phyloP scores from a whole-genome alignment of 1,140 invertebrate species.

The Hycleus phaleratus region DNA sequence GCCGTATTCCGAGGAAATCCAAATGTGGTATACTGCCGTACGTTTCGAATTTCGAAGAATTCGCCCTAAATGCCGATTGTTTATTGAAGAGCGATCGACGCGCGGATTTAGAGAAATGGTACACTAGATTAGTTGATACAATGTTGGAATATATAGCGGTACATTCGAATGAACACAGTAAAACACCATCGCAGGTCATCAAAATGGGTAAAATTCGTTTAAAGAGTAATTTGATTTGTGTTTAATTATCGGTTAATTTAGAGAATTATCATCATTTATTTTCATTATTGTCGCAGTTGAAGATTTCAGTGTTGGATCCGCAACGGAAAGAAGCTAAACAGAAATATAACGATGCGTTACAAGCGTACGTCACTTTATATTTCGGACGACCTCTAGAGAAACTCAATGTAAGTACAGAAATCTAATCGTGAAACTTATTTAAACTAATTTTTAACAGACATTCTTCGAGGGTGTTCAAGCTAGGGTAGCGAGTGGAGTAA shows the following conservation, averaged over 20 bases:
- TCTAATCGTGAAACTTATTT: neutral
- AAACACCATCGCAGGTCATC: slow-evolving; percentile 90
- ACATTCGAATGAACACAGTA: slow-evolving; percentile 79
- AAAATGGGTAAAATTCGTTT: slow-evolving; percentile 65
- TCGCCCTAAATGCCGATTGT: slow-evolving; percentile 77
- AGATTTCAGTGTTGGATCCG: slow-evolving; percentile 81
- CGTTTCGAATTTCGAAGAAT: slow-evolving; percentile 87
- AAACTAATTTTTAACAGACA: slow-evolving; percentile 50
- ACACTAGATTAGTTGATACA: slow-evolving; percentile 72
- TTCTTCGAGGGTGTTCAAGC: slow-evolving; percentile 94
- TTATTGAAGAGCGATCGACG: slow-evolving; percentile 85
- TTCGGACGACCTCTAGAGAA: slow-evolving; percentile 94
- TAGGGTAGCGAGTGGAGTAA: slow-evolving; percentile 85
- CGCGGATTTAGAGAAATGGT: slow-evolving; percentile 95
- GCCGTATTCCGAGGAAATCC: slow-evolving; percentile 56
- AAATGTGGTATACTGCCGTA: slow-evolving; percentile 91
- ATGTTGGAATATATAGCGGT: slow-evolving; percentile 80
- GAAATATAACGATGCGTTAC: slow-evolving; percentile 83
- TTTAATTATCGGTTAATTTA: slow-evolving; percentile 38
- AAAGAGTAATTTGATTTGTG: no score
- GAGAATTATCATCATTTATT: slow-evolving; percentile 97
- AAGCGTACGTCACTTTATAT: slow-evolving; percentile 87
- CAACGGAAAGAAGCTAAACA: slow-evolving; percentile 87
- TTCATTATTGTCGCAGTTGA: slow-evolving; percentile 78
- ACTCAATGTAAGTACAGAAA: slow-evolving; percentile 62